Evolutionary conservation across 2,113 vertebrate species (phyloP), one percentile per base, ranked within the genome.

Genomic region (Gyps fulvus): DNA sequence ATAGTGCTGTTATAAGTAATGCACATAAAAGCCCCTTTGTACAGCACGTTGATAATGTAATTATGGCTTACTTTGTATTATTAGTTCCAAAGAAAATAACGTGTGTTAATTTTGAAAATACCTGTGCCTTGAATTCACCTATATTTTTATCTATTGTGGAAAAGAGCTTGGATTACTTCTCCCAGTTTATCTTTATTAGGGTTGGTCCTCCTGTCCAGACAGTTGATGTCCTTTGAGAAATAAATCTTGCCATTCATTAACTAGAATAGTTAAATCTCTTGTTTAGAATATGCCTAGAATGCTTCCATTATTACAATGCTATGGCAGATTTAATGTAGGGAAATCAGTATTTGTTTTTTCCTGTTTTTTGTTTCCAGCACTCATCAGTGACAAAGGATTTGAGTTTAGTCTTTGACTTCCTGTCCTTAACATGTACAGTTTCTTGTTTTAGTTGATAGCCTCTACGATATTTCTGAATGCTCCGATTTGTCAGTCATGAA

Each of bases 61-160:
- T 83, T 89, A 87, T 36, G 85, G 89, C 86, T 97, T 97, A 80
- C 90, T 97, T 97, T 95, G 45, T 90, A 82, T 95, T 40, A 89
- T 66, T 95, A 91, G 87, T 94, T 98, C 96, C 96, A 98, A 98
- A 98, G 96, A 98, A 97, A 94, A 94, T 21, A 88, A 83, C 71
- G 59, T 72, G 57, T 94, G 55, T 95, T 95, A 57, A 80, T 78
- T 96, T 82, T 80, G 52, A 95, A 90, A 97, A 95, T 80, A 92
- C 72, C 49, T 40, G 91, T 97, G 95, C 94, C 96, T 97, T 96
- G 89, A 96, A 92, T 96, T 97, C 89, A 76, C 45, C 72, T 91
- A 0, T 73, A 36, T 93, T 90, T 95, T 89, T 69, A 87, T 91
- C 87, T 85, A 0, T 91, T 72, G 62, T 77, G 61, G 77, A 72